phyloP scores from a whole-genome alignment of 2,113 vertebrate species.

The Hyaena hyaena region DNA sequence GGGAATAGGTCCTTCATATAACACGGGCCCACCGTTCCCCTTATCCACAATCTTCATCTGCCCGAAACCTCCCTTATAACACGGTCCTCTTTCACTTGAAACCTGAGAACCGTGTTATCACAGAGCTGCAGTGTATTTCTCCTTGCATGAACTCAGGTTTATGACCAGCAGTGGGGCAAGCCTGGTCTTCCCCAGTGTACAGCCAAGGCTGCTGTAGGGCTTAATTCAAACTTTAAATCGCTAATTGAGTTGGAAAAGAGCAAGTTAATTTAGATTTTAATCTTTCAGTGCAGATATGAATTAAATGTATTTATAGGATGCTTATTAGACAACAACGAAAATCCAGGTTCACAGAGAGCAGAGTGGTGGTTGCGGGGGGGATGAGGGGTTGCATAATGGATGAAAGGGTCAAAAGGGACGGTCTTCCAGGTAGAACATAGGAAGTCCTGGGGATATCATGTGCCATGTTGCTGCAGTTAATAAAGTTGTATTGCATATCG shows the following conservation, averaged over 20 bases:
- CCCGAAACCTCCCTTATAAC: background rate
- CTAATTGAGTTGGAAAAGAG: background rate
- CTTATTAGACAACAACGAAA: background rate
- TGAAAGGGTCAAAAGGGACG: background rate
- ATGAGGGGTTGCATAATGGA: background rate
- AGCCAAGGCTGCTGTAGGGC: background rate
- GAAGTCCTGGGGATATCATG: no score
- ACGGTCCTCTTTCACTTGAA: background rate
- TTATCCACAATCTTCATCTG: background rate
- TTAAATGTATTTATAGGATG: background rate
- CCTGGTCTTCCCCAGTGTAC: background rate
- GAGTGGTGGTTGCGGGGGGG: background rate
- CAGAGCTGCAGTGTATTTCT: background rate
- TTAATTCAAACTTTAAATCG: conserved; percentile 9
- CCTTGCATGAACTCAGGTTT: background rate
- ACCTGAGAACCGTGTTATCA: background rate
- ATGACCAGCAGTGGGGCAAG: background rate
- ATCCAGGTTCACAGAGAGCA: background rate
- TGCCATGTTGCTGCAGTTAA: background rate
- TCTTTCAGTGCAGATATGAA: background rate
- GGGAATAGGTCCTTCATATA: background rate
- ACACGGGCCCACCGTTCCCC: background rate
- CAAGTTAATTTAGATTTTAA: background rate
- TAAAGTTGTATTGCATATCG: background rate
- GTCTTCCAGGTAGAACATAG: background rate